Evolutionary conservation across 2,113 vertebrate species (phyloP), one percentile per base, ranked within the genome.

Genomic region (Cynopterus brachyotis): DNA sequence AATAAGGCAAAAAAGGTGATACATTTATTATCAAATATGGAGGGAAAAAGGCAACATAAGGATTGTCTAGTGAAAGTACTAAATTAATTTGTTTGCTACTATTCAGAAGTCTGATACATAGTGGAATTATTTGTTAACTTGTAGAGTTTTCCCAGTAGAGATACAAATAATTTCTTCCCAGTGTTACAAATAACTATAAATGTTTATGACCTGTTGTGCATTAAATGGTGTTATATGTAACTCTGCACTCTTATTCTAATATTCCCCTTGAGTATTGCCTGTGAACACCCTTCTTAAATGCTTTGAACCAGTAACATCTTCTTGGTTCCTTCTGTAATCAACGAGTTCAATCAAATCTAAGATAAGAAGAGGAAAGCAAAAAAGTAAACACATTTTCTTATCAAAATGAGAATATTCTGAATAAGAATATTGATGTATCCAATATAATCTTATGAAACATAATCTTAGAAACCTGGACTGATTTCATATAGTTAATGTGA

Each of bases 331-430:
- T 94, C 3, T 32, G 30, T 76, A 70, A 32, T 72, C 12, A 85
- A 64, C 50, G 10, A 62, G 1, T 66, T 85, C 80, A 89, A 60
- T 26, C 50, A 50, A 62, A 45, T 45, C 32, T 59, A 57, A 73
- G n/a, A 80, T 22, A 75, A 9, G 28, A 80, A 60, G 17, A 26
- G 5, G 6, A 69, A 78, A 57, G 10, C 20, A 28, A 30, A 89
- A 89, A 89, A 40, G 9, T 53, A 45, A 79, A 73, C 2, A 1
- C 5, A 17, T 53, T 83, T 82, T 30, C 19, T 73, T 60, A 75
- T 47, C 26, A 85, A 89, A 62, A 30, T 13, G 20, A 75, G 6
- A 85, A 47, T 88, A 88, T 88, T 87, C 26, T 73, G 4, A 50
- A 20, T 60, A 84, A 37, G 17, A 40, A 22, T 66, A 42, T 1